phyloP scores from a whole-genome alignment of 2,797 vertebrate genomes.

The Synaphobranchus kaupii region DNA sequence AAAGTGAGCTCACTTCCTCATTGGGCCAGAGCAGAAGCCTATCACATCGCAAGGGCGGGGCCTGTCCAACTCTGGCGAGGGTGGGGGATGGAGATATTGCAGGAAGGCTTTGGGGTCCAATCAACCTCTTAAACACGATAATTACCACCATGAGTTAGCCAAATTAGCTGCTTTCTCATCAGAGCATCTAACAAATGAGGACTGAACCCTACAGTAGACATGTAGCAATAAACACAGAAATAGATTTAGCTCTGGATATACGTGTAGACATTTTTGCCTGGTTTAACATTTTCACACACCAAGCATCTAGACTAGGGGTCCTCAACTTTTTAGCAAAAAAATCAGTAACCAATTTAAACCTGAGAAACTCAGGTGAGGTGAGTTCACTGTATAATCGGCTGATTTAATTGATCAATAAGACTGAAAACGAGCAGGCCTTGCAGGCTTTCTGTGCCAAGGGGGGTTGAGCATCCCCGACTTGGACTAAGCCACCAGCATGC shows the following conservation, averaged over 20 bases:
- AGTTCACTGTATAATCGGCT: neutral
- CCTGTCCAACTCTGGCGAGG: neutral
- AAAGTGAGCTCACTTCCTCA: neutral
- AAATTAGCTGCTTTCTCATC: no score
- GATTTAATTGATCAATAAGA: neutral
- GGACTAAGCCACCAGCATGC: neutral
- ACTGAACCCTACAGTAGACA: no score
- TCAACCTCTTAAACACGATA: neutral
- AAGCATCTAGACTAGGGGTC: no score
- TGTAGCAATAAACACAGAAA: no score
- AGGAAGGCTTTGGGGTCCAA: neutral
- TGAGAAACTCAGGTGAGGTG: neutral
- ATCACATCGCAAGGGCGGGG: neutral
- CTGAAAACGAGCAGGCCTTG: neutral
- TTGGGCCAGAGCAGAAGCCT: neutral
- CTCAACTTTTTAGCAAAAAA: no score
- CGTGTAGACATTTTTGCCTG: no score
- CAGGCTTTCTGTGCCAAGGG: neutral
- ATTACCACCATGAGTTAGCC: neutral
- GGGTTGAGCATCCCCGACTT: neutral
- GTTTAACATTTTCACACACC: no score
- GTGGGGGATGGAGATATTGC: neutral
- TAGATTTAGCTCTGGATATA: no score
- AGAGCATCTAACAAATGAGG: neutral
- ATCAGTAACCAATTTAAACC: neutral